Base-by-base conservation (phyloP, 2,113 vertebrate species). In the Paramisgurnus dabryanus region DNA sequence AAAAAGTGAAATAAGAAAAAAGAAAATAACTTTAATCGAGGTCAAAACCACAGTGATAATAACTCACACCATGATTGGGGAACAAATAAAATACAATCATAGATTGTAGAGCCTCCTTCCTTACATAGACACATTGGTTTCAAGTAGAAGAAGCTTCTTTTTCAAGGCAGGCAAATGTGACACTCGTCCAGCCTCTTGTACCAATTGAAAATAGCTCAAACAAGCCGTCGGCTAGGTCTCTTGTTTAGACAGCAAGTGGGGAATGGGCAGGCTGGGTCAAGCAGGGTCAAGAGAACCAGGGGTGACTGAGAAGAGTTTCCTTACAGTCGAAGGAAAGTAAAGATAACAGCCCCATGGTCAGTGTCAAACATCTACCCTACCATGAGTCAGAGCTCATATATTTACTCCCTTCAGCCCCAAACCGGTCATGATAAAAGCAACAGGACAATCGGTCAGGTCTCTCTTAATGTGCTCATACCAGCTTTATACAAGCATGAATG, bases 281-380 rank as follows among this genome's bases (percentile, higher is more conserved):
- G 80, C 82, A 78, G 76, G 88, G 88, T 91, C 88, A 90, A 90
- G 86, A 87, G 87, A 77, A 65, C 68, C 61, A 11, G 17, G 63
- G 76, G 77, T 86, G 87, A 87, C 80, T 86, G 50, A 77, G 71
- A 86, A 78, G 27, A 81, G 76, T 67, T 82, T 87, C 83, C 86
- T 87, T 84, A 69, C 78, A 64, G 41, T 4, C n/a, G 69, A 60
- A 15, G 77, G 22, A 49, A 40, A 50, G 2, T 7, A 81, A 58
- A 89, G 87, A 90, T 92, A 87, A 87, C 80, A 11, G 53, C 85
- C 80, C 83, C 84, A 83, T 8, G 50, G 50, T 58, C 22, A 67
- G 15, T 10, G 57, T 40, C 41, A 60, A 64, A 84, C 53, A 53
- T 47, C 18, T 11, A 55, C 15, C 22, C 60, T 22, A 22, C 22